Evolutionary conservation across 2,888 invertebrate genomes (phyloP), one percentile per base, ranked within the genome.

Genomic region (Epiblema foenella): DNA sequence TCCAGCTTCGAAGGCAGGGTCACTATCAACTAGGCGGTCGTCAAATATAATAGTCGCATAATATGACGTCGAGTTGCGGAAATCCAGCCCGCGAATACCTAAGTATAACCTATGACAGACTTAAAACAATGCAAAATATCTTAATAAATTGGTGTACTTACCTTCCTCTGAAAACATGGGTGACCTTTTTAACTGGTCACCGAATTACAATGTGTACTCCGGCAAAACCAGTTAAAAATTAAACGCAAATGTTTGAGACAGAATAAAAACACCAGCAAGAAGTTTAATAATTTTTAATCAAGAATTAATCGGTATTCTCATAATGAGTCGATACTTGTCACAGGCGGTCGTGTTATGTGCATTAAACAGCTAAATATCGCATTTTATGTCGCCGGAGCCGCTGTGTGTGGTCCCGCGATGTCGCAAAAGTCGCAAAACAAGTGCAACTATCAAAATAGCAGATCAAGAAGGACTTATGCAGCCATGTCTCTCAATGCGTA

Each of bases 341-440:
- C 24, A 42, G n/a, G 46, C 46, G 46, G 37, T 42, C 42, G 59
- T 24, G 42, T 59, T 57, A 59, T 59, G 42, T 15, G 15, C 62
- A 63, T 51, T 33, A 51, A 33, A 15, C 33, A 4, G 62, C 51
- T 51, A 51, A 33, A 63, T 12, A 63, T 59, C 42, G 20, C 20
- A 42, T 59, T 59, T 59, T 59, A 59, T 59, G 59, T 20, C 59
- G n/a, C 59, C 20, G 59, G 10, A 1, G 2, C 10, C 59, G 59
- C 59, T 10, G 42, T 59, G 59, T 59, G 59, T 59, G 59, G 59
- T 46, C 59, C 24, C 20, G 20, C n/a, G n/a, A n/a, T n/a, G n/a
- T n/a, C n/a, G n/a, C n/a, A n/a, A n/a, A n/a, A 18, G 39, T 33
- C 15, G 17, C 18, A 17, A 51, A 51, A 17, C 10, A 10, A 17